Percentiles rank a stretch among this genome's conserved stretches.
Evolutionary conservation across 2,888 invertebrate species (phyloP).

Genomic region (Hydropsyche betteni): DNA sequence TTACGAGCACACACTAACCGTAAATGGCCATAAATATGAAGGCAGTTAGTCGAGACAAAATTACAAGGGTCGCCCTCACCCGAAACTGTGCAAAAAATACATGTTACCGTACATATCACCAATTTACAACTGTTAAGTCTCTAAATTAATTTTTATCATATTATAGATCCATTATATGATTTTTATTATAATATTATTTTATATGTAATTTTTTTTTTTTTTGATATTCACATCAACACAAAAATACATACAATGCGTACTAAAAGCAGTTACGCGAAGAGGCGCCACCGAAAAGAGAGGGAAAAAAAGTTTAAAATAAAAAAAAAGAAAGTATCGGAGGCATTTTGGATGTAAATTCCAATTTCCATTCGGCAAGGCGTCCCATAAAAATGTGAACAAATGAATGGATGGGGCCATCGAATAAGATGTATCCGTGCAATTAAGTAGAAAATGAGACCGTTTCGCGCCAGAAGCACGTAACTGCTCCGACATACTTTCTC

Average conservation of each 20-base stretch:
- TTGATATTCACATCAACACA: too few relatives aligned
- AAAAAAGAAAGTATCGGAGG: slow-evolving; percentile 17
- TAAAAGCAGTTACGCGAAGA: neutral
- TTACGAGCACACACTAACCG: slow-evolving; percentile 22
- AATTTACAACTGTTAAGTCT: too few relatives aligned
- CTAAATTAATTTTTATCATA: too few relatives aligned
- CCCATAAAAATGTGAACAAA: slow-evolving; percentile 49
- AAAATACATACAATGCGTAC: too few relatives aligned
- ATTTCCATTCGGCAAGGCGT: slow-evolving; percentile 45
- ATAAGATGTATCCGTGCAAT: slow-evolving; percentile 51
- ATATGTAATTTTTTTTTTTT: too few relatives aligned
- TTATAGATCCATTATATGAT: too few relatives aligned
- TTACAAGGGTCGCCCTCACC: slow-evolving; percentile 23
- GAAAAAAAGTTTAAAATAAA: slow-evolving; percentile 1
- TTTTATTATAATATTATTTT: too few relatives aligned
- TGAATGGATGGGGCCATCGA: slow-evolving; percentile 50
- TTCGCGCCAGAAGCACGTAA: slow-evolving; percentile 47
- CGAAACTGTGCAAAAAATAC: neutral
- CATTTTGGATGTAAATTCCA: slow-evolving; percentile 44
- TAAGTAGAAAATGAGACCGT: slow-evolving; percentile 51
- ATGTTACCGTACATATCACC: neutral
- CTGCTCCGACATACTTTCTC: slow-evolving; percentile 39
- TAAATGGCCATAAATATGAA: slow-evolving; percentile 26
- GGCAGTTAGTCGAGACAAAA: slow-evolving; percentile 29
- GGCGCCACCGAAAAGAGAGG: slow-evolving; percentile 3